A percentile compares a stretch with the other conserved stretches of the same genome.
phyloP scores from a whole-genome alignment of 2,113 vertebrate species.

The Protobothrops flavoviridis region DNA sequence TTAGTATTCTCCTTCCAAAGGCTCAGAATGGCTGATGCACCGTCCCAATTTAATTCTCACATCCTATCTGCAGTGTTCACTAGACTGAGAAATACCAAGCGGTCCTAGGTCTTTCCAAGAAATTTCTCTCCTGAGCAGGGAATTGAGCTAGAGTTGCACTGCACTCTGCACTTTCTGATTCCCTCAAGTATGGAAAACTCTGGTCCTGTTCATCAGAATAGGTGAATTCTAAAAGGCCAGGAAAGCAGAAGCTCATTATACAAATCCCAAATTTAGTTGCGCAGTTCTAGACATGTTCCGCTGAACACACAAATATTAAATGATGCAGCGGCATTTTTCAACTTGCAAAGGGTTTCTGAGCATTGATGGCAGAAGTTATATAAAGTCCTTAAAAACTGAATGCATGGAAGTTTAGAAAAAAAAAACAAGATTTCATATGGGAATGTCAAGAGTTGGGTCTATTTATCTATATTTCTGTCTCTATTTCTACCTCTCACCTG shows the following conservation, averaged over 20 bases:
- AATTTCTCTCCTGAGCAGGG: neutral
- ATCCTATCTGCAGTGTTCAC: neutral
- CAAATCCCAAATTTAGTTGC: neutral
- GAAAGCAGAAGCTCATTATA: neutral
- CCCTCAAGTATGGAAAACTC: neutral
- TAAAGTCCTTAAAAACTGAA: neutral
- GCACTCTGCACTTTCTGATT: neutral
- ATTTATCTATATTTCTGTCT: neutral
- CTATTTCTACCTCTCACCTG: neutral
- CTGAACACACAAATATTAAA: neutral
- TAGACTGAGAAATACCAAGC: neutral
- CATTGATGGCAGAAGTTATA: neutral
- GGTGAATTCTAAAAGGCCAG: neutral
- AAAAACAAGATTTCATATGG: neutral
- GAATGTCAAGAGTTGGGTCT: neutral
- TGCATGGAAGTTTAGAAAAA: neutral
- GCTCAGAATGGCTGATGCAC: neutral
- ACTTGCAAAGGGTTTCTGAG: neutral
- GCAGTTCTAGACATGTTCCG: neutral
- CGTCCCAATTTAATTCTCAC: neutral
- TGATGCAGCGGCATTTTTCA: neutral
- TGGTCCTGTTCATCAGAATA: neutral
- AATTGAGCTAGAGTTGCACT: neutral
- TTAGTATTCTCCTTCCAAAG: neutral
- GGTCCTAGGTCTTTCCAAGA: neutral